phyloP scores from a whole-genome alignment of 1,140 invertebrate species.

The Agrilus planipennis region DNA sequence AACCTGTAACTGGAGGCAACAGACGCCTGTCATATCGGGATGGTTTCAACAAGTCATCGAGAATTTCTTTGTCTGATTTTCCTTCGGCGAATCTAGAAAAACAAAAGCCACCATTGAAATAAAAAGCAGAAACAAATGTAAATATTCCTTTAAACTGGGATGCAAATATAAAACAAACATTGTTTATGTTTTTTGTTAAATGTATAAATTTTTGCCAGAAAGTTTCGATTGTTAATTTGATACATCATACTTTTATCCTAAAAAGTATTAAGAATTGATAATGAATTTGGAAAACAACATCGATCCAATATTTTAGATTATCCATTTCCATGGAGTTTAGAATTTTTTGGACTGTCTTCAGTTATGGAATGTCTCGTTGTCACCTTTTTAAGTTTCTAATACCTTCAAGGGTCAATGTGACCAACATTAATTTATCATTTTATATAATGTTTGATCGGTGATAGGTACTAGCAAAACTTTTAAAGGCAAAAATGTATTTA shows the following conservation, averaged over 20 bases:
- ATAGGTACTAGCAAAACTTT: too few species aligned
- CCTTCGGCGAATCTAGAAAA: conserved; percentile 69
- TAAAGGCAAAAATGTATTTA: too few species aligned
- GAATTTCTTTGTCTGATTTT: conserved; percentile 79
- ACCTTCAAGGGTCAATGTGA: too few species aligned
- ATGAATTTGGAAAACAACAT: neutral
- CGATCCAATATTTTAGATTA: too few species aligned
- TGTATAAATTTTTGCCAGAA: neutral
- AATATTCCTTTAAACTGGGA: neutral
- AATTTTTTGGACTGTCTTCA: too few species aligned
- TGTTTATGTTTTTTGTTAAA: too few species aligned
- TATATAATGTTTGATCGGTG: too few species aligned
- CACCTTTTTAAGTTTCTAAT: too few species aligned
- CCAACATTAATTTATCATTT: too few species aligned
- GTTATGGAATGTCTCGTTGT: too few species aligned
- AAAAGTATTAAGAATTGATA: neutral
- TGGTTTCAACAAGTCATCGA: conserved; percentile 67
- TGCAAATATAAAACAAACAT: neutral
- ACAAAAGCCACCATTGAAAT: conserved; percentile 7
- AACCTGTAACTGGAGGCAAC: conserved; percentile 74
- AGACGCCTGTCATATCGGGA: conserved; percentile 79
- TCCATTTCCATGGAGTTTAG: too few species aligned
- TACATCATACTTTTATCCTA: neutral
- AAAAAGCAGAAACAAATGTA: too few species aligned
- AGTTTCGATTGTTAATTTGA: neutral